Evolutionary conservation across 1,140 invertebrate species (phyloP).

Genomic region (Drosophila auraria): DNA sequence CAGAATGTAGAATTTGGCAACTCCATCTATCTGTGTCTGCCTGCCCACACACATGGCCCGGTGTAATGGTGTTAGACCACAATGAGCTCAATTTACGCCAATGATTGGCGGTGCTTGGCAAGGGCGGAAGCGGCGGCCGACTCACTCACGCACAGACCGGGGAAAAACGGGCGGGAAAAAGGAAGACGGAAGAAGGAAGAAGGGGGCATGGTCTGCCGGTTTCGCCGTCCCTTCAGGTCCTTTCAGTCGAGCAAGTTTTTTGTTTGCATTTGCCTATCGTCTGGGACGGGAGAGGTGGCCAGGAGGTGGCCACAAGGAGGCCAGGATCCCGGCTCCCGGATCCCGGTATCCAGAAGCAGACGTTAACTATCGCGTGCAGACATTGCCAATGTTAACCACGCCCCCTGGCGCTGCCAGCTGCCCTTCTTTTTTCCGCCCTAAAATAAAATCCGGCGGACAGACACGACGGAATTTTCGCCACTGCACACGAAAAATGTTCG

Average conservation of each 20-base stretch:
- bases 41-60: constrained; percentile 40
- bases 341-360: constrained; percentile 48
- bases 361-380: constrained; percentile 82
- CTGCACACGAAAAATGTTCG: constrained; percentile 52
- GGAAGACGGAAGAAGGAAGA: background rate
- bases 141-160: constrained; percentile 23
- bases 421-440: background rate
- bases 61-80: constrained; percentile 78
- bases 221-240: constrained; percentile 14
- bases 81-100: constrained; percentile 83
- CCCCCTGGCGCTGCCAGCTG: constrained; percentile 23
- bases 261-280: constrained; percentile 81
- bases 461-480: constrained; percentile 16
- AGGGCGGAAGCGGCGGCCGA: constrained; percentile 28
- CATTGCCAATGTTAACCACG: constrained; percentile 59
- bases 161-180: background rate
- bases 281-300: constrained; percentile 20
- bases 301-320: constrained; percentile 12
- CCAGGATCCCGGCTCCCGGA: constrained; percentile 12
- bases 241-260: constrained; percentile 56
- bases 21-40: constrained; percentile 51
- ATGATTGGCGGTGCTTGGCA: constrained; percentile 76
- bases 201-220: constrained; percentile 34
- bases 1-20: constrained; percentile 41
- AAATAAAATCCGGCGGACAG: constrained; percentile 18